Base-by-base conservation (phyloP, 2,797 vertebrate genomes). In the Coreius guichenoti region DNA sequence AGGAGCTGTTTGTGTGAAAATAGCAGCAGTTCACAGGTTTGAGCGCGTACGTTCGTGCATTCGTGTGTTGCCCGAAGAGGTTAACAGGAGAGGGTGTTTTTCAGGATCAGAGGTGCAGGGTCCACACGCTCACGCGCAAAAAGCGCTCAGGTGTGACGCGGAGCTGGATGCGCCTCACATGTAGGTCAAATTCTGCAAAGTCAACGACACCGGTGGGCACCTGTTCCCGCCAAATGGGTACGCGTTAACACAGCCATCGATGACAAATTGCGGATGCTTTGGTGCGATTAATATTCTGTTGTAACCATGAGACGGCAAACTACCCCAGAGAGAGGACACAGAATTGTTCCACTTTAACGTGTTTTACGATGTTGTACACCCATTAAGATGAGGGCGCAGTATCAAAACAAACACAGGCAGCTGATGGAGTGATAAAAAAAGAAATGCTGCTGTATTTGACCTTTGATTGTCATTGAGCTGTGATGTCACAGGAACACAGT, bases 381-480 rank as follows among this genome's bases (percentile, higher is more conserved):
- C 12, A 49, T 76, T 58, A 12, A 39, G 21, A 29, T 5, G 56
- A 82, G 86, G 13, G 68, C 3, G n/a, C 86, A 90, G 87, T 29
- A 90, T 90, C 88, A 86, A 80, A 87, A 91, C 90, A 92, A 90
- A 92, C 72, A 72, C 45, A 33, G 86, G 68, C 87, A n/a, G 58
- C 61, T 81, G 61, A 86, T 75, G 74, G 80, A 58, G 82, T 84
- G 88, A 86, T 73, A 70, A 89, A 89, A 80, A 87, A 90, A 88
- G 87, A 88, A 90, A 61, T 77, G 85, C 81, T 84, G 79, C 88
- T 43, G 81, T 49, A 82, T 87, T 63, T 93, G 93, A 95, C 94
- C 93, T 95, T 92, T 93, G 90, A 43, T 87, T 94, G 94, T 93
- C 94, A 93, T 95, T 95, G 93, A 94, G 92, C 67, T 23, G 39